Conservation (phyloP, 2,113 vertebrate species). For the Sorex araneus region DNA sequence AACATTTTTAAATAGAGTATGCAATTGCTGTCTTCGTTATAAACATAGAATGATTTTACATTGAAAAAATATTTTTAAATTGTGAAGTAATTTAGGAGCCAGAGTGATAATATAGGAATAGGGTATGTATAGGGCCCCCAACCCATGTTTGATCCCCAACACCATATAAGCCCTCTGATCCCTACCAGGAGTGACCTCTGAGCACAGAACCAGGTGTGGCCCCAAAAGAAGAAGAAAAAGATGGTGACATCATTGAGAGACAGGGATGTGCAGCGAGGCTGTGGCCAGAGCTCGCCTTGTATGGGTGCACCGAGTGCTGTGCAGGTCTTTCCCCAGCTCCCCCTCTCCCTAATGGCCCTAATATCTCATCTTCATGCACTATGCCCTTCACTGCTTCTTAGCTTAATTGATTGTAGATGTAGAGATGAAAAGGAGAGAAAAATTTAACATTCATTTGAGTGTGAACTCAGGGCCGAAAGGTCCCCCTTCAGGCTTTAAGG, state of each 20-base stretch:
- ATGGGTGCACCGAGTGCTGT: neutral
- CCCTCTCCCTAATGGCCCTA: neutral
- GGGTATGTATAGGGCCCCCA: too few species aligned
- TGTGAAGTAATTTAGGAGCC: too few species aligned
- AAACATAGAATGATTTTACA: too few species aligned
- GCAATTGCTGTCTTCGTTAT: too few species aligned
- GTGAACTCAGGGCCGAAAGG: neutral
- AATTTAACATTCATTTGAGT: neutral
- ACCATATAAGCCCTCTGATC: too few species aligned
- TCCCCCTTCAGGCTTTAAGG: neutral
- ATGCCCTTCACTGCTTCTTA: neutral
- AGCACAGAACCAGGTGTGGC: too few species aligned
- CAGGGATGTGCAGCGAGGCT: neutral
- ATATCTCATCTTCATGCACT: neutral
- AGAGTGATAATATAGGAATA: too few species aligned
- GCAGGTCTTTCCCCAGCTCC: too few species aligned
- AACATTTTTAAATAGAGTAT: too few species aligned
- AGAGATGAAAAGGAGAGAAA: neutral
- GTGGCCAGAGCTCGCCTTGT: neutral
- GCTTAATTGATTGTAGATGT: slow-evolving; percentile 3
- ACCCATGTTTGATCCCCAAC: too few species aligned
- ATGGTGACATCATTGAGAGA: neutral
- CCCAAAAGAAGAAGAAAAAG: neutral
- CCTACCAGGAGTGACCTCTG: too few species aligned
- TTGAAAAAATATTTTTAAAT: too few species aligned